Evolutionary conservation across 2,797 vertebrate species (phyloP).

Genomic region (Pantherophis vulpinus): DNA sequence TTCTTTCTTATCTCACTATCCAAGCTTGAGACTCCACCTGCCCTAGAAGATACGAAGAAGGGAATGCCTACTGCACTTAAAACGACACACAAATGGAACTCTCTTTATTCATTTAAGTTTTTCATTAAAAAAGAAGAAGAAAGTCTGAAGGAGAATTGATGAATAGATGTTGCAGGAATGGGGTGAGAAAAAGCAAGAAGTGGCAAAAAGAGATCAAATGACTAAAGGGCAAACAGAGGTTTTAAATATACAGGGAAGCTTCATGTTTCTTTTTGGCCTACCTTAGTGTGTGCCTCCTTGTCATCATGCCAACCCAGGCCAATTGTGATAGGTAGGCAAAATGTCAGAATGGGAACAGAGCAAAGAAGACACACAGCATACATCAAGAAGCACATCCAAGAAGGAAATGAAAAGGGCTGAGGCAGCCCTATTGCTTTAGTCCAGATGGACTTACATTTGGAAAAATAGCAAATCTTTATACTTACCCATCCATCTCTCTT

Average conservation of each 20-base stretch:
- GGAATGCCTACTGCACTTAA: neutral
- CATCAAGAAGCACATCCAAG: neutral
- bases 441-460: neutral
- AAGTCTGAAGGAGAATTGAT: neutral
- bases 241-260: neutral
- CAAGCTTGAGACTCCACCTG: neutral
- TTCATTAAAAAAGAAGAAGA: neutral
- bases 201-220: neutral
- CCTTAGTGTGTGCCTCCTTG: neutral
- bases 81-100: neutral
- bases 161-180: neutral
- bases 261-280: neutral
- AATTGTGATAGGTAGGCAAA: neutral
- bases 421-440: neutral
- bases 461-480: neutral
- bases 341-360: neutral
- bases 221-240: neutral
- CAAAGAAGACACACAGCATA: neutral
- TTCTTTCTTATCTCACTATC: neutral
- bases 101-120: neutral
- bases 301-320: neutral
- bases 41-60: neutral
- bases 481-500: neutral
- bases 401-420: neutral
- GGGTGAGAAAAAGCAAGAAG: neutral